Conservation (phyloP, 2,797 vertebrate species). For the Pangasius djambal region DNA sequence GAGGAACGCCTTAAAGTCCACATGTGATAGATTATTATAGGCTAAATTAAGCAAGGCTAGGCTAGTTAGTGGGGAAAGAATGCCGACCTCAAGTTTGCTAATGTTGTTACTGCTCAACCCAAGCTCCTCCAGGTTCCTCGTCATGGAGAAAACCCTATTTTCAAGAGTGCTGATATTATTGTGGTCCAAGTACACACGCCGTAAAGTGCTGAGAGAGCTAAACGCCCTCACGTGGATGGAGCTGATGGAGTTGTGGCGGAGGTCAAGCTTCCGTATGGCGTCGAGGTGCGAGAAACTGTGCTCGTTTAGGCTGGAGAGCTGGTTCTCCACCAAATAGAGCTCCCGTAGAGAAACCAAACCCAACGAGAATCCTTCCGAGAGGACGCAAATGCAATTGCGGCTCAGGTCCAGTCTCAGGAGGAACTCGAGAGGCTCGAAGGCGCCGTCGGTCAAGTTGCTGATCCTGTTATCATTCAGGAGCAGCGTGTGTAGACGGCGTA, state of each 20-base stretch:
- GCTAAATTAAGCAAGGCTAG: constrained; percentile 75
- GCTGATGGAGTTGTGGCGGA: constrained; percentile 75
- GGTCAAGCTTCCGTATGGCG: constrained; percentile 74
- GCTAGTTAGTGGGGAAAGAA: constrained; percentile 76
- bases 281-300: constrained; percentile 75
- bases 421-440: constrained; percentile 74
- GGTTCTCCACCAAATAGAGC: constrained; percentile 77
- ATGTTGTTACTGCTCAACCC: constrained; percentile 76
- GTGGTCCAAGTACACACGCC: constrained; percentile 74
- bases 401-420: constrained; percentile 80
- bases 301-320: constrained; percentile 66
- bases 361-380: constrained; percentile 72
- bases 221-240: constrained; percentile 72
- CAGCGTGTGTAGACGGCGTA: constrained; percentile 73
- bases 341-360: constrained; percentile 74
- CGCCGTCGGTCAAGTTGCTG: constrained; percentile 64
- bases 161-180: constrained; percentile 70
- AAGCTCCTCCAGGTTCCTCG: constrained; percentile 78
- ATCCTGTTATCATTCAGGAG: constrained; percentile 79
- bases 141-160: constrained; percentile 78
- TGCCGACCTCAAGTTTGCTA: constrained; percentile 58
- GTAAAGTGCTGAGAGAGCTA: constrained; percentile 72
- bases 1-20: constrained; percentile 79
- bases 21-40: constrained; percentile 68
- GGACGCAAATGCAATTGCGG: constrained; percentile 72